Conservation (phyloP, 2,797 vertebrate genomes). For the Lepidocolaptes lacrymiger region DNA sequence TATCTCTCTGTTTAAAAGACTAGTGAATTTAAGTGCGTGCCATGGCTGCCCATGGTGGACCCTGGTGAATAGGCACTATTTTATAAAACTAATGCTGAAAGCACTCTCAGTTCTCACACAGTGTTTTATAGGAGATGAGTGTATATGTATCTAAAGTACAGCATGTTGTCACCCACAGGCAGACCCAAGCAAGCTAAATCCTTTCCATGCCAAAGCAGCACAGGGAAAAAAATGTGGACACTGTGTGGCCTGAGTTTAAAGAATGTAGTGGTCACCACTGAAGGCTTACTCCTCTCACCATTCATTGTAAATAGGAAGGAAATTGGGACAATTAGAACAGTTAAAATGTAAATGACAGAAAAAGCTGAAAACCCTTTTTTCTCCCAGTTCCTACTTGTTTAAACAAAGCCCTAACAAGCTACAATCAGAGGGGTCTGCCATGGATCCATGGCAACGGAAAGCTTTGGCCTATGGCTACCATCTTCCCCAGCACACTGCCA, state of each 20-base stretch:
- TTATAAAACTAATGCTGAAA: not conserved
- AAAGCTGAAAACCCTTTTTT: slow-evolving; percentile 75
- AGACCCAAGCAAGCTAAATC: not conserved
- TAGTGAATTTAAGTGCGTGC: not conserved
- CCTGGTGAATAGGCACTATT: not conserved
- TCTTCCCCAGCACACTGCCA: slow-evolving; percentile 42
- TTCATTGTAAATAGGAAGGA: slow-evolving; percentile 56
- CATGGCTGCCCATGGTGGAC: not conserved
- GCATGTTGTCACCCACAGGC: not conserved
- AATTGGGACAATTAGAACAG: slow-evolving; percentile 71
- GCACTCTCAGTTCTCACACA: not conserved
- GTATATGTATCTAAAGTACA: not conserved
- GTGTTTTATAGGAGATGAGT: not conserved
- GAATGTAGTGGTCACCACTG: not conserved
- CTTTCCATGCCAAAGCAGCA: not conserved
- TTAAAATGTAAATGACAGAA: slow-evolving; percentile 86
- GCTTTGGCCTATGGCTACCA: slow-evolving; percentile 72
- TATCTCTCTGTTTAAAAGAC: not conserved
- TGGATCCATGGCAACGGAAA: slow-evolving; percentile 81
- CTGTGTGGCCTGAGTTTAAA: not conserved
- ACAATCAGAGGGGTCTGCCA: slow-evolving; percentile 79
- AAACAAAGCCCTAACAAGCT: slow-evolving; percentile 84
- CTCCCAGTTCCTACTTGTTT: slow-evolving; percentile 76
- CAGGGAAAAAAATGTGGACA: not conserved
- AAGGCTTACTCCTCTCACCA: not conserved